These are phyloP conservation scores for Saturnia pavonia DNA, from an alignment of 2,888 invertebrate genomes.

Conservation along the genomic window DNA sequence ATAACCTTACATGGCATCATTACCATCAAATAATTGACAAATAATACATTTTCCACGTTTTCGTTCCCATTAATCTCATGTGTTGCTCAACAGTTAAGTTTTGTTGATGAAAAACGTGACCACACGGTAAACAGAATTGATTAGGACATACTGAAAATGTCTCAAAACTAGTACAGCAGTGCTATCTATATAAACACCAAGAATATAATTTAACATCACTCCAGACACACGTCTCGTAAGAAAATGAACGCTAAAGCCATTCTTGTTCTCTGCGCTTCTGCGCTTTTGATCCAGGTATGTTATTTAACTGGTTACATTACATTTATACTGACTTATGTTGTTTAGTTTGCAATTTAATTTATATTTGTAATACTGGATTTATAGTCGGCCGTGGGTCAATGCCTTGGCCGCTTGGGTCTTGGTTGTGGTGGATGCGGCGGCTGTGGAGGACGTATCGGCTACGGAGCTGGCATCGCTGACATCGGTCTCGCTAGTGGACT, in stretches of 20 bases:
- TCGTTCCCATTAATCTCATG: neutral
- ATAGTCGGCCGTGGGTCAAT: slow-evolving; percentile 5
- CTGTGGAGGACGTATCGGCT: slow-evolving; percentile 6
- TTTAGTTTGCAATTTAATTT: neutral
- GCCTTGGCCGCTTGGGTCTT: neutral
- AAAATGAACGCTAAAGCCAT: slow-evolving; percentile 45
- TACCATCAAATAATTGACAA: no score
- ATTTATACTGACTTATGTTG: no score
- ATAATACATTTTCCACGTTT: neutral
- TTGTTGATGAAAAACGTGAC: neutral
- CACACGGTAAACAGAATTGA: neutral
- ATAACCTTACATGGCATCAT: neutral
- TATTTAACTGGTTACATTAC: no score
- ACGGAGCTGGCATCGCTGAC: slow-evolving; percentile 11
- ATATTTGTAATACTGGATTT: neutral
- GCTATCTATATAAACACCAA: neutral
- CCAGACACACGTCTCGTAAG: neutral
- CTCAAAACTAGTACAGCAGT: neutral
- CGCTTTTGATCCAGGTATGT: slow-evolving; percentile 45
- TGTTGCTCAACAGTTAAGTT: neutral
- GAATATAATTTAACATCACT: neutral
- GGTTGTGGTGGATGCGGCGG: slow-evolving; percentile 18
- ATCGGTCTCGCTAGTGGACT: slow-evolving; percentile 1
- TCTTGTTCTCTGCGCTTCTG: slow-evolving; percentile 41
- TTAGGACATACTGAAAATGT: slow-evolving; percentile 23